These are phyloP conservation scores for Drosophila peninsularis DNA, from an alignment of 2,888 invertebrate genomes.

Conservation along the genomic window DNA sequence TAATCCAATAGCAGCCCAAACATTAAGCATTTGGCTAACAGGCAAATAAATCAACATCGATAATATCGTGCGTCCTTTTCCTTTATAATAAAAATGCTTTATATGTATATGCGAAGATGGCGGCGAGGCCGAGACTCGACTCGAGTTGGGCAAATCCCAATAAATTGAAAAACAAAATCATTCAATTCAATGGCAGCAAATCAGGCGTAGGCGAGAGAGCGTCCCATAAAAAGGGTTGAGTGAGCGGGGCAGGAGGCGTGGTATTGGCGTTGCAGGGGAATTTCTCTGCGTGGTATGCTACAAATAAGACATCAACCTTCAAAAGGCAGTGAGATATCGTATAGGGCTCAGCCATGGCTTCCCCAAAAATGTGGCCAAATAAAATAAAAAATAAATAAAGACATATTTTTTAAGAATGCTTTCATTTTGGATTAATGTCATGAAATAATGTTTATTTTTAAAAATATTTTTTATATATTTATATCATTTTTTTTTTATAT, in stretches of 20 bases:
- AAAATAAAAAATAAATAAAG: constrained; percentile 28
- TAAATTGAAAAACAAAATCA: constrained; percentile 81
- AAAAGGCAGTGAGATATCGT: constrained; percentile 12
- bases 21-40: constrained; percentile 30
- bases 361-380: neutral
- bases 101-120: constrained; percentile 40
- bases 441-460: neutral
- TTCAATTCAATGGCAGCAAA: constrained; percentile 79
- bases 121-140: constrained; percentile 19
- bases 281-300: constrained; percentile 23
- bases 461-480: neutral
- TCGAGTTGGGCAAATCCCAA: constrained; percentile 67
- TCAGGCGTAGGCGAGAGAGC: constrained; percentile 67
- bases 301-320: constrained; percentile 70
- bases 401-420: neutral
- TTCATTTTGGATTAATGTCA: neutral
- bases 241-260: neutral
- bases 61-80: constrained; percentile 63
- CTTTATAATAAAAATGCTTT: constrained; percentile 59
- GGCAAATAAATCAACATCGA: constrained; percentile 78
- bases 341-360: neutral
- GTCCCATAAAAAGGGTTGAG: constrained; percentile 57
- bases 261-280: constrained; percentile 11
- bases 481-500: neutral
- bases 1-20: constrained; percentile 35